Conservation (phyloP, 2,113 vertebrate genomes). For the Paedocypris sp. region DNA sequence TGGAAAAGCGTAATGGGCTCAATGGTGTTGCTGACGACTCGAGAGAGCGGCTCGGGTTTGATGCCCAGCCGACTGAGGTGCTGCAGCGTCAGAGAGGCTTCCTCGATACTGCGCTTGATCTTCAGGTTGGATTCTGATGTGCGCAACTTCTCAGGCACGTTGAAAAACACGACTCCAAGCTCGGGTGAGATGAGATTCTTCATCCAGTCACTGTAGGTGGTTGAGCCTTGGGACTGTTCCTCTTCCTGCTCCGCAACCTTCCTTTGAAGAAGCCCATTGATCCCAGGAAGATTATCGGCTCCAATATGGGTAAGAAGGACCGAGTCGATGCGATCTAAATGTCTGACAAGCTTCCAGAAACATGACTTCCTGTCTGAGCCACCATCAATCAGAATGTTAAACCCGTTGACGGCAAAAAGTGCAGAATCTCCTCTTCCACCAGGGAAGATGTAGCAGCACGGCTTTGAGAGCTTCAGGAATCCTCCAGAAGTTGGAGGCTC, state of each 20-base stretch:
- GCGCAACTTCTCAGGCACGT: constrained; percentile 86
- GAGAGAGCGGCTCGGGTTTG: constrained; percentile 80
- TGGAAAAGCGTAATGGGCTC: constrained; percentile 94
- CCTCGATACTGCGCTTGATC: constrained; percentile 89
- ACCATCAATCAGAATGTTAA: constrained; percentile 93
- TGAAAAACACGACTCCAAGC: constrained; percentile 93
- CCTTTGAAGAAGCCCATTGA: constrained; percentile 93
- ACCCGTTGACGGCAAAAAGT: constrained; percentile 94
- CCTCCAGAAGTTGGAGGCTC: constrained; percentile 94
- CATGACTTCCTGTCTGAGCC: constrained; percentile 92
- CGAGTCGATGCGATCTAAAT: constrained; percentile 92
- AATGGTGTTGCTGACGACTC: constrained; percentile 81
- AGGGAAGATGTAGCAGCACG: constrained; percentile 97
- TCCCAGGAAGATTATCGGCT: constrained; percentile 92
- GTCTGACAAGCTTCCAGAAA: constrained; percentile 97
- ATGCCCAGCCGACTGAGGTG: constrained; percentile 81
- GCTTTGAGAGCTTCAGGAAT: constrained; percentile 93
- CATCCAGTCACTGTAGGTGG: constrained; percentile 91
- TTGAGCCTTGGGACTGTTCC: constrained; percentile 85
- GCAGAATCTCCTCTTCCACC: constrained; percentile 95
- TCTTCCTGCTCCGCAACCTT: constrained; percentile 93
- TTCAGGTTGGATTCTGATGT: constrained; percentile 87
- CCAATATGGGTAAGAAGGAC: constrained; percentile 94
- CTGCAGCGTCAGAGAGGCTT: constrained; percentile 86
- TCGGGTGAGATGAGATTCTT: constrained; percentile 96